Evolutionary conservation across 2,797 vertebrate species (phyloP), one percentile per base, ranked within the genome.

Genomic region (Xenentodon cancila): DNA sequence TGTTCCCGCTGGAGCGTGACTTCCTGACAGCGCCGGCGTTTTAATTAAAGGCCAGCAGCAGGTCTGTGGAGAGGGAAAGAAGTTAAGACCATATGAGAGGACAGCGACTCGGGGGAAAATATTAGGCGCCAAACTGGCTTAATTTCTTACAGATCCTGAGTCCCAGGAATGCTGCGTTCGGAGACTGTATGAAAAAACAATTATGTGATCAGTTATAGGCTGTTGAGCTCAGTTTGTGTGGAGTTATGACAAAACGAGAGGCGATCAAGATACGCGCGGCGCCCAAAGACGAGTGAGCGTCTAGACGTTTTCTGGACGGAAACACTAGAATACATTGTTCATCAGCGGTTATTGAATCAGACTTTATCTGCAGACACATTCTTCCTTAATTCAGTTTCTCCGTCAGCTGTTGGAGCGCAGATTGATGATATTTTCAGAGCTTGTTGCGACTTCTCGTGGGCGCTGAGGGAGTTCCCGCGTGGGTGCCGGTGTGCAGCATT

Each of bases 1-100:
- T 91, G 62, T 87, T 92, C 87, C 84, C 79, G 85, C 82, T 86
- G 71, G 72, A 90, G 86, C 85, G 30, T 84, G 84, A 87, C 75
- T 21, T 89, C 87, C 91, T 79, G 89, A 92, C 84, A 72, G 75
- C 84, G 79, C 61, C 59, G 18, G 82, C 64, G 77, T 92, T 74
- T 92, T 94, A 94, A 95, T 93, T 94, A 94, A 95, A 92, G 81
- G 65, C 78, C 90, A 84, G 81, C 82, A 87, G 73, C 53, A 15
- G 55, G 66, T 69, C 68, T 50, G 58, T 37, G 44, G 19, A 34
- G 7, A 12, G 27, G 42, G 32, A 34, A 8, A 53, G 45, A 62
- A 11, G 1, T n/a, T 46, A 61, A 58, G 67, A 67, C 82, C 69
- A 80, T 73, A 82, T 66, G 67, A 84, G 84, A 78, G 59, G 61